Evolutionary conservation across 2,888 invertebrate genomes (phyloP), one percentile per base, ranked within the genome.

Genomic region (Acrobeloides nanus): DNA sequence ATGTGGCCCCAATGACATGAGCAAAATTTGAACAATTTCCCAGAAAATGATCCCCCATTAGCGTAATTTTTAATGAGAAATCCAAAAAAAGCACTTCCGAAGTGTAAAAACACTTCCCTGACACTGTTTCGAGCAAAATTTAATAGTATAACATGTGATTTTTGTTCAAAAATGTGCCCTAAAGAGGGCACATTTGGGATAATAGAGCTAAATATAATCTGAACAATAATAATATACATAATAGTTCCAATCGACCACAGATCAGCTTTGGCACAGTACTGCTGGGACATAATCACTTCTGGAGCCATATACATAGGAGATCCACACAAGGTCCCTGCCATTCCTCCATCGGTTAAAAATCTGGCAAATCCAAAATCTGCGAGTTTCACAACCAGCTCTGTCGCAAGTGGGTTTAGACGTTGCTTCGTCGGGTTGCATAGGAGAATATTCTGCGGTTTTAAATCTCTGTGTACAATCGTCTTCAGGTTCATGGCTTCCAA

Each of bases 291-390:
- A 69, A 97, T 97, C 45, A 97, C 69, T 57, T 71, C 66, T 51
- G 76, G 80, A 78, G 89, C 89, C 95, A 97, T 97, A 75, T 97
- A 97, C 97, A 97, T 97, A 12, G 97, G 97, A 38, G 95, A 97
- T 38, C 97, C 97, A 77, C 97, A 97, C 33, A 99, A 80, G 26
- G 97, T 97, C 55, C 92, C 95, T 46, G 97, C 97, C 97, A 97
- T 99, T 46, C 90, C 92, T 56, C 97, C 97, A 75, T 95, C 95
- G 78, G 89, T 87, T 38, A 99, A 81, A 78, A 97, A 95, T 75
- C 97, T 82, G 44, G 97, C 97, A 79, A 97, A 97, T 41, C 97
- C 97, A 80, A 99, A 97, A 80, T 97, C 97, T 86, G 76, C 66
- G 79, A 89, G 88, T 88, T 97, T 97, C 45, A 97, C 82, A 53